Evolutionary conservation across 2,797 vertebrate genomes (phyloP), one percentile per base, ranked within the genome.

Genomic region (Scleropages formosus): DNA sequence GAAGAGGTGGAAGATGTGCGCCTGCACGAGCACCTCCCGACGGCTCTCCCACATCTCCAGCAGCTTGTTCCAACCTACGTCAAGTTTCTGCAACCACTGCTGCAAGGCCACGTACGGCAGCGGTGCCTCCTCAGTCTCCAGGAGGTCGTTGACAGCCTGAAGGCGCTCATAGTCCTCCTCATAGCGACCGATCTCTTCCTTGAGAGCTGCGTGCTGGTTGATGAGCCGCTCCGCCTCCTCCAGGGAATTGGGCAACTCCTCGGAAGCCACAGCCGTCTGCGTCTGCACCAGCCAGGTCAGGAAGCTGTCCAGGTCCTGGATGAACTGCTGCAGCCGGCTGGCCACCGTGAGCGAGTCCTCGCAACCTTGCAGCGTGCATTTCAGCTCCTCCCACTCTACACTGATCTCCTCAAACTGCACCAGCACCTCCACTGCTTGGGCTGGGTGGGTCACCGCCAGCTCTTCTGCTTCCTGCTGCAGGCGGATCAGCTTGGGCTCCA

Each of bases 81-180:
- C 95, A 8, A 99, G 78, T 85, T 98, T 97, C 77, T 97, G 95
- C 47, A 99, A 85, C 97, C 97, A 98, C 88, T 95, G 93, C 83
- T 96, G 96, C 4, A 98, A 87, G 0, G 95, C 95, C 4, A 95
- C 87, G 70, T 88, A 91, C 0, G 96, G 94, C 0, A 95, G 85
- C 15, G 96, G 96, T 0, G 91, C 85, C 77, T 97, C 96, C 67
- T 98, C 96, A 0, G 92, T 46, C 18, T 94, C 94, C 82, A 96
- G 85, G 78, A 97, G 87, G 80, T 98, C 95, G 0, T 94, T 96
- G 86, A 96, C 95, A 0, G 94, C 94, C 84, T 96, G 96, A 24
- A 99, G 92, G 12, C 91, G 93, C 81, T 93, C 90, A 4, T 96
- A 98, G 86, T 98, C 96, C 80, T 97, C 96, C 78, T 96, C 94